Conservation (phyloP, 1,140 invertebrate species). For the Apocrypta bakeri region DNA sequence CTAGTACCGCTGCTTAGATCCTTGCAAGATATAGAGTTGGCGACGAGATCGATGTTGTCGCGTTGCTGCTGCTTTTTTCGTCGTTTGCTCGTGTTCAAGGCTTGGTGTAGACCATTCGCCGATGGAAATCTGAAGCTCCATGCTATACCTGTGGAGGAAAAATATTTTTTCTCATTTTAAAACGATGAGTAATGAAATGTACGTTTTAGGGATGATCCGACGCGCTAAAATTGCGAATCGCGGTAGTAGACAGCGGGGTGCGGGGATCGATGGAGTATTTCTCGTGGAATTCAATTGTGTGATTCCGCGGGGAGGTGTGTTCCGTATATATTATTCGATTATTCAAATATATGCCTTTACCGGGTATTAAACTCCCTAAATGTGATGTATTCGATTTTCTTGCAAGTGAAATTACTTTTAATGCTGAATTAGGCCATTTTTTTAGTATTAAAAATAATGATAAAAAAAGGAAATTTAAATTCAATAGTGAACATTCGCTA, state of each 20-base stretch:
- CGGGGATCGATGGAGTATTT: neutral
- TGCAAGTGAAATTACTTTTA: too few species aligned
- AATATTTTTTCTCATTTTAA: neutral
- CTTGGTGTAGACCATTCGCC: slow-evolving; percentile 63
- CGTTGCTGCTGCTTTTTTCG: slow-evolving; percentile 55
- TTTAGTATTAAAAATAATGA: too few species aligned
- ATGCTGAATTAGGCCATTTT: too few species aligned
- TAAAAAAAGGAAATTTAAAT: too few species aligned
- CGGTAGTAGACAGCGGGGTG: too few species aligned
- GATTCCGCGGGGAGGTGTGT: neutral
- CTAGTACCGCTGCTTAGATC: slow-evolving; percentile 57
- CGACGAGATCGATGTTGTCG: slow-evolving; percentile 20
- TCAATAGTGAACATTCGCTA: too few species aligned
- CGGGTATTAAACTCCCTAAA: too few species aligned
- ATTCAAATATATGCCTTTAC: neutral
- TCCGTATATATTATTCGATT: too few species aligned
- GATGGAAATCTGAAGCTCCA: slow-evolving; percentile 72
- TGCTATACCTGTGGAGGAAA: slow-evolving; percentile 63
- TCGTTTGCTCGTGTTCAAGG: slow-evolving; percentile 60
- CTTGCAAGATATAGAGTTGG: slow-evolving; percentile 57
- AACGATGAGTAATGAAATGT: too few species aligned
- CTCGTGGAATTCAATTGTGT: neutral
- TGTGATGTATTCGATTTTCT: too few species aligned
- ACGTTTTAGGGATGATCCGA: too few species aligned
- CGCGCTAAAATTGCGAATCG: neutral